Evolutionary conservation across 2,888 invertebrate genomes (phyloP).

Genomic region (Drosophila falleni): DNA sequence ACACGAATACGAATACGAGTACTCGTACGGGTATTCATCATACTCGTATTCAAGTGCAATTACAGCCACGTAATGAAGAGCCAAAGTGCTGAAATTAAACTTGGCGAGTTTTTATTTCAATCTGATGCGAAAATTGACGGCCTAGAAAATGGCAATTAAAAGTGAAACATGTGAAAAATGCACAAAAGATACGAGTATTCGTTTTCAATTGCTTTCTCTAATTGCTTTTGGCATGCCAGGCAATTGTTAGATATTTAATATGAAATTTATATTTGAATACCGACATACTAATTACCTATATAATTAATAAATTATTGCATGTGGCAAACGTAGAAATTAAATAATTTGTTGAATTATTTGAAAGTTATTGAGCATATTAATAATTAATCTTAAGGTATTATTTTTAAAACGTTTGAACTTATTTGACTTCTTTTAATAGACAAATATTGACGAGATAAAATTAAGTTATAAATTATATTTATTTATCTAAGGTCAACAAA

Average conservation of each 20-base stretch:
- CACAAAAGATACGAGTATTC: conserved; percentile 1
- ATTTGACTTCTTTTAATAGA: too few relatives aligned
- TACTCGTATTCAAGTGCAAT: conserved; percentile 49
- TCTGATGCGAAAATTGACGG: conserved; percentile 51
- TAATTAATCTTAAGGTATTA: too few relatives aligned
- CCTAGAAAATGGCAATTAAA: conserved; percentile 55
- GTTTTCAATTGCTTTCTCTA: conserved; percentile 44
- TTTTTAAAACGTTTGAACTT: too few relatives aligned
- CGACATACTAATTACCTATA: too few relatives aligned
- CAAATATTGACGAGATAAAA: too few relatives aligned
- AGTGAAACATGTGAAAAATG: conserved; percentile 35
- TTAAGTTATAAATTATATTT: too few relatives aligned
- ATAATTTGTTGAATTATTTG: neutral
- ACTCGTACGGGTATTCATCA: conserved; percentile 1
- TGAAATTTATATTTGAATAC: neutral
- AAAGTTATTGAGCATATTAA: neutral
- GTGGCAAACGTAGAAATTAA: neutral
- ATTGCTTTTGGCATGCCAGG: conserved; percentile 15
- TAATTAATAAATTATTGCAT: neutral
- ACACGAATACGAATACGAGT: conserved; percentile 36
- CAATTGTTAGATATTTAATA: conserved; percentile 2
- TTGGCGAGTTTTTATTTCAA: conserved; percentile 21
- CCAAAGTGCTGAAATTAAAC: conserved; percentile 66
- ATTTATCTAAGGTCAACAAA: too few relatives aligned
- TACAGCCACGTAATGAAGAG: conserved; percentile 61